Percentiles rank a stretch among this genome's conserved stretches.
phyloP scores from a whole-genome alignment of 2,797 vertebrate species.

The Knipowitschia caucasica region DNA sequence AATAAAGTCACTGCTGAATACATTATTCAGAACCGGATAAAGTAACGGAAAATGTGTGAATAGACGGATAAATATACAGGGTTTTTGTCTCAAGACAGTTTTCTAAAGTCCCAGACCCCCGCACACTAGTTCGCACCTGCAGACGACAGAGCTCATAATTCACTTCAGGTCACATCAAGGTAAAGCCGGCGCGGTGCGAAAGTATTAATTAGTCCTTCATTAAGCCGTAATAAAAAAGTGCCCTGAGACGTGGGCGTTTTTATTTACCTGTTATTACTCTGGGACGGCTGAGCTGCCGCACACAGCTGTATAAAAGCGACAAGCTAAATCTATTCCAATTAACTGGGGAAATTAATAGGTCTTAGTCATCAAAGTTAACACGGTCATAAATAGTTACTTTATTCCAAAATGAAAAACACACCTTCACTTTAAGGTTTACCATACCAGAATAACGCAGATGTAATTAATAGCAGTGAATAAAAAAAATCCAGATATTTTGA shows the following conservation, averaged over 20 bases:
- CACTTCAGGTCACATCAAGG: background rate
- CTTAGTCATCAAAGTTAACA: background rate
- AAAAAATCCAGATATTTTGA: no score
- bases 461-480: no score
- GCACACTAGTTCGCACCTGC: background rate
- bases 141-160: slow-evolving; percentile 1
- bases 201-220: slow-evolving; percentile 18
- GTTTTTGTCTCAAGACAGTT: no score
- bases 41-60: no score
- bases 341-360: background rate
- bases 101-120: background rate
- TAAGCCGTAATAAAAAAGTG: slow-evolving; percentile 18
- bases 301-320: slow-evolving; percentile 1
- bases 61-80: no score
- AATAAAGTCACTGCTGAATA: no score
- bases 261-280: slow-evolving; percentile 25
- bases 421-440: no score
- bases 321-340: background rate
- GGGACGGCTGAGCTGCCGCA: slow-evolving; percentile 26
- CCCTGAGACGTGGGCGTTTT: slow-evolving; percentile 23
- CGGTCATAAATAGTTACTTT: no score
- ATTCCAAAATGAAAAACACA: no score
- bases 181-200: slow-evolving; percentile 5
- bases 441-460: no score
- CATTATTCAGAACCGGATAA: no score